Evolutionary conservation across 2,797 vertebrate species (phyloP).

Genomic region (Bradypodion ventrale): DNA sequence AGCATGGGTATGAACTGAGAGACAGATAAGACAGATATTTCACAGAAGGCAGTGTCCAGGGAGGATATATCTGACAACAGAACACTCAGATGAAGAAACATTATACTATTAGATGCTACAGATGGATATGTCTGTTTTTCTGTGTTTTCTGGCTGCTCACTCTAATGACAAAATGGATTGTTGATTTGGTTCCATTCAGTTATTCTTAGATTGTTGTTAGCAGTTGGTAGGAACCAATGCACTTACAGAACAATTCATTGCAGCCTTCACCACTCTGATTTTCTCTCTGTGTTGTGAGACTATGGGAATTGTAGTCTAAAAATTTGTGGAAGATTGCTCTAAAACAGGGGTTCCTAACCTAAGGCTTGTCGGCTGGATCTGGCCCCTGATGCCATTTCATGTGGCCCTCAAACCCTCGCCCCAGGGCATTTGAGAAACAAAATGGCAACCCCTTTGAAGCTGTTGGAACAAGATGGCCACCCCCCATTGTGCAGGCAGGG

Average conservation of each 20-base stretch:
- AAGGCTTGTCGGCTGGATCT: no score
- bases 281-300: neutral
- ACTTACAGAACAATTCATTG: neutral
- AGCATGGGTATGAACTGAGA: neutral
- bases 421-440: no score
- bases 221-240: neutral
- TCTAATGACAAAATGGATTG: neutral
- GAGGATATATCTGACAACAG: no score
- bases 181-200: neutral
- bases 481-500: no score
- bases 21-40: neutral
- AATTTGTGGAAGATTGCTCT: no score
- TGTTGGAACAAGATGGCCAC: no score
- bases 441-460: no score
- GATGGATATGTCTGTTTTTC: neutral
- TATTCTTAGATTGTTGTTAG: neutral
- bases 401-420: no score
- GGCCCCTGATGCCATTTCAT: no score
- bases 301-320: neutral
- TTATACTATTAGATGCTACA: neutral
- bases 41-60: neutral
- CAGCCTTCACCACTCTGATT: neutral
- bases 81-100: neutral
- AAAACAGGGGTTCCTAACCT: no score
- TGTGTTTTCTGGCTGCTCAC: neutral